Base-by-base conservation (phyloP, 1,140 invertebrate genomes). In the Anastatus disparis region DNA sequence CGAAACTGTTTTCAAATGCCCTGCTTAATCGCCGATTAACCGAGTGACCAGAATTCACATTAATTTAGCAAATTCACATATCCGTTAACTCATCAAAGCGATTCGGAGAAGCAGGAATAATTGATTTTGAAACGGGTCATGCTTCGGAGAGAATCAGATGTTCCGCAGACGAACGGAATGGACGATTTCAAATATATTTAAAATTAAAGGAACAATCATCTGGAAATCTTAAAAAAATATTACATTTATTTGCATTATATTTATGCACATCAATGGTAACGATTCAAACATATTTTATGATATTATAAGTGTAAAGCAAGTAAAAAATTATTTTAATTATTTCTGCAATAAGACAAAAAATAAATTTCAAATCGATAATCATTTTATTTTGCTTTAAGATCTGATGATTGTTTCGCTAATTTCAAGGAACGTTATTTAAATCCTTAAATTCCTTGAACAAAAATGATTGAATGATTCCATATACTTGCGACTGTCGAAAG, bases 121-220 rank as follows among this genome's bases (percentile, higher is more conserved):
- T 48, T 67, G 13, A 38, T 38, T 22, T 35, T 31, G 9, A 58
- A 71, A 70, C 17, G 12, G 44, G 20, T 50, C 17, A 59, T 53
- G 17, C 13, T 56, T 73, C 35, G 10, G 27, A 62, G n/a, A 67
- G n/a, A 74, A 58, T 53, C 63, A 42, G 44, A 67, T 46, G 55
- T 46, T 27, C 35, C 63, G 58, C 13, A 59, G 10, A 62, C 26
- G 58, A 72, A 73, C 59, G 38, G 20, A 78, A 74, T 73, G 53
- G 70, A 76, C 52, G 62, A 73, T 68, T 50, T 52, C 44, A 71
- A 38, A 69, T 48, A n/a, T n/a, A n/a, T 52, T 67, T 29, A 0
- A 13, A 55, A 46, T 48, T 44, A 15, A 67, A 56, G 38, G 29
- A 26, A 48, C 15, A 31, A 50, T 50, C 44, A 50, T n/a, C 7